Evolutionary conservation across 2,113 vertebrate genomes (phyloP).

Genomic region (Haliaeetus leucogaster): DNA sequence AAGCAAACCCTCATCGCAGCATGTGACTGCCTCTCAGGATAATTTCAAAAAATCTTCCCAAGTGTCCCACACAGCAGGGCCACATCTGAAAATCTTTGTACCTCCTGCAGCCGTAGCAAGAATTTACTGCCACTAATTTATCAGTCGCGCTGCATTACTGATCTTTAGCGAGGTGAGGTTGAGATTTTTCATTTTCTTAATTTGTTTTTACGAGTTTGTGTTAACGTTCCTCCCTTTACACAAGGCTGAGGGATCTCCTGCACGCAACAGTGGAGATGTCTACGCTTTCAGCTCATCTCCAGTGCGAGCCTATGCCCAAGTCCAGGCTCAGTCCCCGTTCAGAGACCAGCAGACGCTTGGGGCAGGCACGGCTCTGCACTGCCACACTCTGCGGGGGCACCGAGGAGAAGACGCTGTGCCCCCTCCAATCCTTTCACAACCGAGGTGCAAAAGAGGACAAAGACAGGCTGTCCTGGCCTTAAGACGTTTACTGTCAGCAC

Average conservation of each 20-base stretch:
- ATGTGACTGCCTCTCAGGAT: not conserved
- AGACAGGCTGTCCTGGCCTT: not conserved
- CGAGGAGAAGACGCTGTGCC: not conserved
- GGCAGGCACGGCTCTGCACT: not conserved
- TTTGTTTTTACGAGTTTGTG: not conserved
- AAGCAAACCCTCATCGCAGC: not conserved
- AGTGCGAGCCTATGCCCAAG: not conserved
- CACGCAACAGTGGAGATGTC: not conserved
- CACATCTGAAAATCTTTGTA: not conserved
- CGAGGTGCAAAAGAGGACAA: not conserved
- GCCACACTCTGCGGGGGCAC: not conserved
- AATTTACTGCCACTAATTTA: not conserved
- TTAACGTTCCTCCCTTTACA: not conserved
- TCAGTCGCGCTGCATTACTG: not conserved
- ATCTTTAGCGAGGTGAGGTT: not conserved
- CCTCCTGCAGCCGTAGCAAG: not conserved
- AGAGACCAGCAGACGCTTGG: not conserved
- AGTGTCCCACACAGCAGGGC: not conserved
- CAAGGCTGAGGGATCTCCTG: not conserved
- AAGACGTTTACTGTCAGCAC: not conserved
- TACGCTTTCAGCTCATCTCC: not conserved
- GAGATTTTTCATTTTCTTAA: not conserved
- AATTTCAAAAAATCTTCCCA: not conserved
- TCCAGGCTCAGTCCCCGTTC: not conserved
- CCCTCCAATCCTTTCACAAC: not conserved